Evolutionary conservation across 2,888 invertebrate species (phyloP).

Genomic region (Ischnura elegans): DNA sequence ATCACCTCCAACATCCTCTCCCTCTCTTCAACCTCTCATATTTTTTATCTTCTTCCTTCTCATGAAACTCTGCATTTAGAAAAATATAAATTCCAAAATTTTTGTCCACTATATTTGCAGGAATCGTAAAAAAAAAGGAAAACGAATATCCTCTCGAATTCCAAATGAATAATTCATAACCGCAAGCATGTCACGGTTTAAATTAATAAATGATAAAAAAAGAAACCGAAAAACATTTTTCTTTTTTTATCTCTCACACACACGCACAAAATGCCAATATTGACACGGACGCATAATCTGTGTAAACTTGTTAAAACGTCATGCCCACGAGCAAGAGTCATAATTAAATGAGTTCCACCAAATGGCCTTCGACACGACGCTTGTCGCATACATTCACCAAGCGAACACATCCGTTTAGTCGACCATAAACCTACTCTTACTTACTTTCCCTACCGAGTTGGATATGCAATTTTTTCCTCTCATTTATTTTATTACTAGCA

Average conservation of each 20-base stretch:
- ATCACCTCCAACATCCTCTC: too few relatives aligned
- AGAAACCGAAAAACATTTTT: neutral
- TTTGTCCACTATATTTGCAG: too few relatives aligned
- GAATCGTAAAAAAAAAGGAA: too few relatives aligned
- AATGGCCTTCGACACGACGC: too few relatives aligned
- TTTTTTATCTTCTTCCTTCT: neutral
- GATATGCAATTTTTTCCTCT: too few relatives aligned
- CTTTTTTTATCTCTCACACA: neutral
- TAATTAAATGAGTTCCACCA: neutral
- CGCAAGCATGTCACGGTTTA: neutral
- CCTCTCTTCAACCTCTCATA: neutral
- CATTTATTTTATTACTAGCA: too few relatives aligned
- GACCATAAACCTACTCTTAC: too few relatives aligned
- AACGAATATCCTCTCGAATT: neutral
- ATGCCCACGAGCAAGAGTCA: neutral
- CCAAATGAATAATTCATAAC: neutral
- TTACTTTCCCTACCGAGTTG: too few relatives aligned
- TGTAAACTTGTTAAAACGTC: neutral
- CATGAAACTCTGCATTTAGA: too few relatives aligned
- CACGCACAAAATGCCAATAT: neutral
- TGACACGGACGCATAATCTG: neutral
- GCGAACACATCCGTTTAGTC: too few relatives aligned
- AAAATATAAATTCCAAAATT: too few relatives aligned
- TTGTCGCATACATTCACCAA: too few relatives aligned
- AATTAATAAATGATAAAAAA: neutral